These are phyloP conservation scores for Saimiri boliviensis DNA, from an alignment of 2,113 vertebrate genomes.

Conservation along the genomic window DNA sequence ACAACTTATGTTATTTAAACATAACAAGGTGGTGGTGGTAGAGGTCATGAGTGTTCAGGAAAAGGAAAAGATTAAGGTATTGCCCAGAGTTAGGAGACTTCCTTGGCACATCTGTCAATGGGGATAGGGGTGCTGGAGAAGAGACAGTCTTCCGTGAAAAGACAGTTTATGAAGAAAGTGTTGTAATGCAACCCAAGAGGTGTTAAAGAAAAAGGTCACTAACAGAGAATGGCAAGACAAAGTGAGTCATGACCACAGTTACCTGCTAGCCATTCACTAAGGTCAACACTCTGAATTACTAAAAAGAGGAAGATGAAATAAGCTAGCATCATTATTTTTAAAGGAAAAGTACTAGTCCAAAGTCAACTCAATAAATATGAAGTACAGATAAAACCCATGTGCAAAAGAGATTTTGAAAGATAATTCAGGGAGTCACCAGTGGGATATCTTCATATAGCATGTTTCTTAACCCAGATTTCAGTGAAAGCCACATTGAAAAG, in stretches of 20 bases:
- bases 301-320: not conserved
- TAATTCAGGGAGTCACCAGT: not conserved
- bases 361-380: not conserved
- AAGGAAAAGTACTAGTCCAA: not conserved
- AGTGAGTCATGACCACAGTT: not conserved
- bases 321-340: not conserved
- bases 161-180: not conserved
- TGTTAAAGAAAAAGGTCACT: not conserved
- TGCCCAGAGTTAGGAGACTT: not conserved
- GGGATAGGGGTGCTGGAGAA: not conserved
- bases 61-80: not conserved
- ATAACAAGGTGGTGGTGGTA: not conserved
- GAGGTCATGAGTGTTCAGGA: not conserved
- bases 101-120: no score
- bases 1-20: not conserved
- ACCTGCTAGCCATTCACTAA: not conserved
- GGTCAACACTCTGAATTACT: not conserved
- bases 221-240: not conserved
- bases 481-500: not conserved
- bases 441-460: not conserved
- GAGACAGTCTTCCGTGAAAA: not conserved
- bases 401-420: not conserved
- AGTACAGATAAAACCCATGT: not conserved
- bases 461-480: not conserved
- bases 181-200: not conserved